phyloP scores from a whole-genome alignment of 2,113 vertebrate species.

The Rhegmatorhina hoffmannsi region DNA sequence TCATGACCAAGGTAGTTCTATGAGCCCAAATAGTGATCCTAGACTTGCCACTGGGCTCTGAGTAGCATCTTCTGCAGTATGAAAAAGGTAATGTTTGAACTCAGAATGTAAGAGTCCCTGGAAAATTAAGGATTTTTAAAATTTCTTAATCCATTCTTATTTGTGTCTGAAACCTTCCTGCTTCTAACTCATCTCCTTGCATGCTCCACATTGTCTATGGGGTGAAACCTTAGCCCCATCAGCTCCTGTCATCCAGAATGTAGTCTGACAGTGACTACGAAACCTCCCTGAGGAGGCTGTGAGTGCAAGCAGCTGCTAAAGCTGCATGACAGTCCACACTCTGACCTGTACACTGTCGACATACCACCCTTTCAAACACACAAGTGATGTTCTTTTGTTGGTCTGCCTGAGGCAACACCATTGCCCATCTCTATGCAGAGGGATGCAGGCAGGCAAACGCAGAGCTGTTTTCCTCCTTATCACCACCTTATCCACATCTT shows the following conservation, averaged over 20 bases:
- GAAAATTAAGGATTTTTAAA: neutral
- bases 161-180: neutral
- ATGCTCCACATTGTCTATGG: neutral
- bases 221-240: slow-evolving; percentile 19
- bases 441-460: neutral
- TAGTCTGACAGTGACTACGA: slow-evolving; percentile 25
- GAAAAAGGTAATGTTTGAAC: neutral
- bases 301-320: slow-evolving; percentile 1
- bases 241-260: neutral
- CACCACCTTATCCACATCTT: fast-evolving
- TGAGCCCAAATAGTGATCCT: neutral
- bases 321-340: neutral
- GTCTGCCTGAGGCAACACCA: neutral
- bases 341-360: neutral
- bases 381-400: neutral
- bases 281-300: neutral
- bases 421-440: neutral
- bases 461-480: neutral
- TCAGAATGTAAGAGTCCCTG: neutral
- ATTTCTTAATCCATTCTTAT: neutral
- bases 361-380: neutral
- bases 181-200: neutral
- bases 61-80: neutral
- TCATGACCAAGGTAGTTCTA: neutral
- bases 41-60: neutral